Base-by-base conservation (phyloP, 2,797 vertebrate species). In the Syngnathus rostellatus region DNA sequence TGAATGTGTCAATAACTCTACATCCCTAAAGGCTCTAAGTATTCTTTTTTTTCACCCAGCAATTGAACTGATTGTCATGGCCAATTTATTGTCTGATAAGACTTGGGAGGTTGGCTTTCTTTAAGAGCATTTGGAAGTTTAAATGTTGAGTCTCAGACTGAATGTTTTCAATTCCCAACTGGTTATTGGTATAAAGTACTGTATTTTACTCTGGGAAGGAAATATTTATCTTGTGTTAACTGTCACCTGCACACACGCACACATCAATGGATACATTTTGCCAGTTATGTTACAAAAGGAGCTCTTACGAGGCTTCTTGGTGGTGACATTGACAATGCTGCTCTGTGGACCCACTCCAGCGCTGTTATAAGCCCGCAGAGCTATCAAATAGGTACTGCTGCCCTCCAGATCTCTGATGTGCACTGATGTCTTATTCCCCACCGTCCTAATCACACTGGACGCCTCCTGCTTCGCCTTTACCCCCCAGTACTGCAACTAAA, bases 281-380 rank as follows among this genome's bases (percentile, higher is more conserved):
- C 9, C 31, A 46, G 38, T 40, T 66, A 38, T 57, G 51, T 67
- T 61, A 46, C 59, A 53, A 71, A 51, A 41, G 40, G 38, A 69
- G 58, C 62, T 89, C 94, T 93, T 88, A 97, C 95, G 96, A 38
- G 95, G 95, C 77, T 96, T 97, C 74, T 91, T 94, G 77, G 94
- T 97, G 10, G 94, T 97, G 85, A 95, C 92, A 10, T 97, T 97
- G 85, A 95, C 92, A 0, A 85, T 74, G 5, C 79, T 79, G 38
- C 94, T 94, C 81, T 92, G 88, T 7, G 95, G 95, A 43, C 95
- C 95, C 5, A 93, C 90, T 64, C 96, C 96, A 0, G 95, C 95
- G 0, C 93, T 94, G 87, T 97, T 98, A 80, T 94, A 97, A 0
- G 94, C 94, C 70, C 89, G 88, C 48, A 97, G 92, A 12, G 91